These are phyloP conservation scores for Mesoclemmys tuberculata DNA, from an alignment of 2,113 vertebrate species.

Conservation along the genomic window DNA sequence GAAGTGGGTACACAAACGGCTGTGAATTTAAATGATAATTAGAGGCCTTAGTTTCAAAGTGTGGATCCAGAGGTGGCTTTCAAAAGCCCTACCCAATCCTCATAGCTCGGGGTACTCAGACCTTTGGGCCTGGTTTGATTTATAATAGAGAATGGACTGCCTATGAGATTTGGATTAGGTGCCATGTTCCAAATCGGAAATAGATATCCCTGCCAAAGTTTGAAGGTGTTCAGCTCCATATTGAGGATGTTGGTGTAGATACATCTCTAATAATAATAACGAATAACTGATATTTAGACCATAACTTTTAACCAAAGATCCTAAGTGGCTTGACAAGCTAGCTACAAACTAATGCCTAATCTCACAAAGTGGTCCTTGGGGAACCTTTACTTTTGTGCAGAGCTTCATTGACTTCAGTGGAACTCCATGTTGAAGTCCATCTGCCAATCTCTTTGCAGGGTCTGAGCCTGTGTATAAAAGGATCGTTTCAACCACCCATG, in stretches of 20 bases:
- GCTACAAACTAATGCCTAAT: neutral
- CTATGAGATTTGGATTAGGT: rapidly evolving
- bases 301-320: neutral
- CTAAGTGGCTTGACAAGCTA: neutral
- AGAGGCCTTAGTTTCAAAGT: neutral
- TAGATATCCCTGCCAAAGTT: neutral
- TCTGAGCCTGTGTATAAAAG: neutral
- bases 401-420: neutral
- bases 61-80: neutral
- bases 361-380: neutral
- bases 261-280: neutral
- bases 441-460: neutral
- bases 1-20: neutral
- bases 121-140: neutral
- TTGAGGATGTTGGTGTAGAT: neutral
- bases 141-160: neutral
- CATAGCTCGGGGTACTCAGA: neutral
- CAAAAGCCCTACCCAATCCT: neutral
- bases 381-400: neutral
- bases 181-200: neutral
- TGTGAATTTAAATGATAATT: neutral
- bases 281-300: neutral
- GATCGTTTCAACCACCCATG: neutral
- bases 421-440: neutral
- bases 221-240: neutral